Base-by-base conservation (phyloP, 2,113 vertebrate species). In the Lethenteron reissneri region DNA sequence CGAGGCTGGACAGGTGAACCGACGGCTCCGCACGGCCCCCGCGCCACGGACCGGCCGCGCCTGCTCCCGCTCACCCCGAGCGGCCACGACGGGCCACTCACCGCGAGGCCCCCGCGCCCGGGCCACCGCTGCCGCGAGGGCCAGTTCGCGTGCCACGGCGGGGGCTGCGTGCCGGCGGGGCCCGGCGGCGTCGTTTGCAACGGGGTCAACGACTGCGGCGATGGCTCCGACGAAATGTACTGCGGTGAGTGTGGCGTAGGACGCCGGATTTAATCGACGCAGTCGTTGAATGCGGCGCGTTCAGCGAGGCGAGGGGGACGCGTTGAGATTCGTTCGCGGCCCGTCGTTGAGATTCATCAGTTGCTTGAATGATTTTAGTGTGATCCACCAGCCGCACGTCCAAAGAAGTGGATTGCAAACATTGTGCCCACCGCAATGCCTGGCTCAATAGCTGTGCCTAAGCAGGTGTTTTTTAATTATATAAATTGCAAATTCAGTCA, bases 151-250 rank as follows among this genome's bases (percentile, higher is more conserved):
- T 87, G 85, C 73, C 72, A 72, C 41, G 85, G 83, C 1, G 80
- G 83, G 1, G 78, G 58, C 73, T 88, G 86, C 56, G 79, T 88
- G 2, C 75, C 74, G 0, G 80, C 80, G 0, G 84, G 85, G 11
- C 75, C 78, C 2, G 58, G 56, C 3, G 83, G 85, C 1, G 80
- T 79, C 1, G 62, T 84, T 1, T 87, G 85, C 71, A 72, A 87
- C 2, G 83, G 84, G 2, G 73, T 82, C 11, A 76, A 86, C 14
- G 81, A 87, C 76, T 86, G 85, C 15, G 83, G 84, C 1, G 85
- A 87, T 70, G 79, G 78, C 59, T 83, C 85, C 0, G 85, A 87
- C 25, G 85, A 86, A 76, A 72, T 74, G 7, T 74, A 75, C 74
- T 87, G 85, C 17, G 85, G 83, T 85, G 75, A 80, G 79, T 9